Conservation (phyloP, 1,140 invertebrate species). For the Brachionus rotundiformis region DNA sequence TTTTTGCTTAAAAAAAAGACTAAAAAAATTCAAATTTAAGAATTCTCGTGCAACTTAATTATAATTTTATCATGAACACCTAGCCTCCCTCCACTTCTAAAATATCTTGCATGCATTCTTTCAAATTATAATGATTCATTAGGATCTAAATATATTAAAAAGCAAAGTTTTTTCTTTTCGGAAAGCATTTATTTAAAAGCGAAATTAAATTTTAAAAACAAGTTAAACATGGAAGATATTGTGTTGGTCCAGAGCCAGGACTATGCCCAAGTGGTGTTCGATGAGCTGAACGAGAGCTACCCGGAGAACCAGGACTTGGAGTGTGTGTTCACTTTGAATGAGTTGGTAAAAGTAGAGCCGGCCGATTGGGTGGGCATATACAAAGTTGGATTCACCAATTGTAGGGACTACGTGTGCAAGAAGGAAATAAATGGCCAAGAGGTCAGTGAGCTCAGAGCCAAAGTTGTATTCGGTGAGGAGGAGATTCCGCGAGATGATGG, state of each 20-base stretch:
- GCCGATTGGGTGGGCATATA: conserved; percentile 62
- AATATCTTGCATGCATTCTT: background rate
- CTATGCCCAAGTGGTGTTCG: conserved; percentile 60
- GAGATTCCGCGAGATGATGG: conserved; percentile 62
- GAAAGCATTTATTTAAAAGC: background rate
- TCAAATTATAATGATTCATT: conserved; percentile 21
- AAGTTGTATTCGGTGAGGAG: conserved; percentile 57
- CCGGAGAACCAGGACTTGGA: conserved; percentile 59
- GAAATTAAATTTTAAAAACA: conserved; percentile 23
- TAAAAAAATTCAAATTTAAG: background rate
- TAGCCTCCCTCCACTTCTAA: background rate
- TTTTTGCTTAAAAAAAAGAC: too few species aligned
- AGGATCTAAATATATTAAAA: conserved; percentile 4
- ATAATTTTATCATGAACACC: background rate
- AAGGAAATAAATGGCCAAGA: conserved; percentile 54
- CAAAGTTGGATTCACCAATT: conserved; percentile 59
- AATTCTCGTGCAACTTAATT: background rate
- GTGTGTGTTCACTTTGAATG: conserved; percentile 59
- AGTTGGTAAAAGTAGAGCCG: conserved; percentile 55
- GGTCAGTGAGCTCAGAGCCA: conserved; percentile 55
- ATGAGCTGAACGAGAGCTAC: conserved; percentile 59
- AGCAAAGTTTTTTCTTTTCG: conserved; percentile 14
- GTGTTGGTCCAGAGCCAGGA: conserved; percentile 53
- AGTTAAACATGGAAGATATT: conserved; percentile 36
- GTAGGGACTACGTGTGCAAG: conserved; percentile 57